Percentiles rank a stretch among this genome's conserved stretches.
Evolutionary conservation across 1,140 invertebrate genomes (phyloP).

Genomic region (Lanistes nyassanus): DNA sequence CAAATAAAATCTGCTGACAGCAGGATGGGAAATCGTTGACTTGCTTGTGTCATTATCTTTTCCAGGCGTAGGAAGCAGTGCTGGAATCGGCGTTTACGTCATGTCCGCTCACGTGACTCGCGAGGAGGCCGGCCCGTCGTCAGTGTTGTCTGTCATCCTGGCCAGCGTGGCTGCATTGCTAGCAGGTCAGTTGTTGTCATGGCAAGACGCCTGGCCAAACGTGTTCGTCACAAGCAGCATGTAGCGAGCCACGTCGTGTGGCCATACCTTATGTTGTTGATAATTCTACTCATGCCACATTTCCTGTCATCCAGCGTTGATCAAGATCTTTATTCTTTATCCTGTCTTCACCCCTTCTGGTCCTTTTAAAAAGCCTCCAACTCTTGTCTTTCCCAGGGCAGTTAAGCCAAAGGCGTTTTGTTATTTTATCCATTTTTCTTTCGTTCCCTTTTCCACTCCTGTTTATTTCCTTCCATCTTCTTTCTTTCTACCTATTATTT

Average conservation of each 20-base stretch:
- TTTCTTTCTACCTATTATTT: background rate
- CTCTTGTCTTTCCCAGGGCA: too few relatives aligned
- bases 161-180: constrained; percentile 87
- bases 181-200: constrained; percentile 62
- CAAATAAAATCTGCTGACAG: background rate
- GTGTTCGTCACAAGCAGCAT: too few relatives aligned
- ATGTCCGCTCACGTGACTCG: constrained; percentile 88
- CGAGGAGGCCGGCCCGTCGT: constrained; percentile 85
- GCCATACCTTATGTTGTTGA: too few relatives aligned
- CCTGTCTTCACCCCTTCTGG: too few relatives aligned
- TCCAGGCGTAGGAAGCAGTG: constrained; percentile 80
- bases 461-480: background rate
- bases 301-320: too few relatives aligned
- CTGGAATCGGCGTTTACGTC: constrained; percentile 90
- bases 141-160: constrained; percentile 86
- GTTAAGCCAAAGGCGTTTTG: too few relatives aligned
- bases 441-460: background rate
- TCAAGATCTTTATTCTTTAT: too few relatives aligned
- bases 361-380: too few relatives aligned
- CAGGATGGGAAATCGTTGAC: background rate
- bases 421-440: background rate
- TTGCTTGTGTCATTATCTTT: background rate
- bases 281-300: too few relatives aligned
- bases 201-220: too few relatives aligned
- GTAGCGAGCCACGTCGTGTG: too few relatives aligned